Evolutionary conservation across 2,797 vertebrate species (phyloP), one percentile per base, ranked within the genome.

Genomic region (Poecile montanus): DNA sequence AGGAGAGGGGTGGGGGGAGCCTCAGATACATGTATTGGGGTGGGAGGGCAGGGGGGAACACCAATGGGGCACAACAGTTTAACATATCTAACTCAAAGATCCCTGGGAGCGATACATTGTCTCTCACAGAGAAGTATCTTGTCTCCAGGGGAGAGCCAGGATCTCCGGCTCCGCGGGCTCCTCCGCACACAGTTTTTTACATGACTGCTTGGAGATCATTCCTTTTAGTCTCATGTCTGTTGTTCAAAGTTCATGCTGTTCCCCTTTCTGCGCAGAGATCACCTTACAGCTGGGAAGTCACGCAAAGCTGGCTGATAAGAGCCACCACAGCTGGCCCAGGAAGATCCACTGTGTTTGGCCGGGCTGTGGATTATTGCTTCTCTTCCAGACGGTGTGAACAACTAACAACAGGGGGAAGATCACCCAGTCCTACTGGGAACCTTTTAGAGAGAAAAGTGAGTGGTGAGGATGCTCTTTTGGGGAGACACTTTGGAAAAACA

Each of bases 181-280:
- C n/a, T n/a, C n/a, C n/a, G n/a, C n/a, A n/a, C n/a, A n/a, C n/a
- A n/a, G n/a, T n/a, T n/a, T 34, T 34, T 34, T 34, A 34, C 34
- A 40, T 32, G 23, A 16, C 32, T 90, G 11, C 22, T 26, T 63
- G 36, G 22, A 36, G 7, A 36, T 36, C 0, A 0, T 32, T 44
- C 1, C 0, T 65, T 54, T 56, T 32, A 72, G 8, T 30, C 5
- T 56, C 21, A 3, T 19, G 3, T 29, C 38, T 78, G 19, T 30
- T 5, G 1, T 50, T 74, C 3, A 1, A 40, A 51, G 21, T 5
- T 15, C 1, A 0, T 12, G 1, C 5, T 9, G 10, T 42, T 65
- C 9, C 7, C 38, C 18, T 20, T 47, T 76, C 56, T 47, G 16
- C 65, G 42, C 11, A 58, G 38, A 75, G 16, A 45, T 45, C 22